A percentile compares a stretch with the other conserved stretches of the same genome.
Evolutionary conservation across 2,797 vertebrate species (phyloP).

Genomic region (Enteromius treurensis): DNA sequence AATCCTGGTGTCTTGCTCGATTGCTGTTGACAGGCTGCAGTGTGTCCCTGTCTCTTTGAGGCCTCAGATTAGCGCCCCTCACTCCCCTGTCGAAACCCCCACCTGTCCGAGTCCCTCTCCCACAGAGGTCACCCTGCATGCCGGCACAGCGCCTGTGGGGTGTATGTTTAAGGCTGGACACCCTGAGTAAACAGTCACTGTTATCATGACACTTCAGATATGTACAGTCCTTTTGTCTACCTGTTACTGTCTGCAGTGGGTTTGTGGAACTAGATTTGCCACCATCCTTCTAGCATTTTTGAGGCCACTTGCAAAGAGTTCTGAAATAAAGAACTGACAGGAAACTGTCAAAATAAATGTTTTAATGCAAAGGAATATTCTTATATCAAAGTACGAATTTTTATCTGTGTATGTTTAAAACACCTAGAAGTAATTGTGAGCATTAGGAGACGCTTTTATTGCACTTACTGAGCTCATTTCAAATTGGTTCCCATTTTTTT

Average conservation of each 20-base stretch:
- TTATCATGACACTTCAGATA: constrained; percentile 26
- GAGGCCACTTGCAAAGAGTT: not conserved
- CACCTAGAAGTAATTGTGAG: not conserved
- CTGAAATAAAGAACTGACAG: not conserved
- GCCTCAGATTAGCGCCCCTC: constrained; percentile 80
- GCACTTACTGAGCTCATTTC: too few species aligned
- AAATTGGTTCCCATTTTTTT: too few species aligned
- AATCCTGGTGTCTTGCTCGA: constrained; percentile 67
- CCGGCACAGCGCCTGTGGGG: constrained; percentile 2
- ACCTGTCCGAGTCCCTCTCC: constrained; percentile 91
- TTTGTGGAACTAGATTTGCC: not conserved
- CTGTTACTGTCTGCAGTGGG: not conserved
- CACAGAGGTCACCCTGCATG: constrained; percentile 75
- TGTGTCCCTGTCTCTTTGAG: constrained; percentile 76
- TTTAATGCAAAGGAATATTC: too few species aligned
- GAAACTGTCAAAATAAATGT: not conserved
- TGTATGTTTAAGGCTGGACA: constrained; percentile 38
- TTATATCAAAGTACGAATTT: not conserved
- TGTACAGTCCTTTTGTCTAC: not conserved
- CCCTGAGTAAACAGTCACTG: constrained; percentile 41
- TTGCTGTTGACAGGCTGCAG: constrained; percentile 87
- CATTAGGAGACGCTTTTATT: too few species aligned
- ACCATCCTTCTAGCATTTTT: not conserved
- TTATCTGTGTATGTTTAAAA: not conserved
- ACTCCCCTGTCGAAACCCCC: constrained; percentile 74